Evolutionary conservation across 2,797 vertebrate species (phyloP).

Genomic region (Cyprinodon diabolis): DNA sequence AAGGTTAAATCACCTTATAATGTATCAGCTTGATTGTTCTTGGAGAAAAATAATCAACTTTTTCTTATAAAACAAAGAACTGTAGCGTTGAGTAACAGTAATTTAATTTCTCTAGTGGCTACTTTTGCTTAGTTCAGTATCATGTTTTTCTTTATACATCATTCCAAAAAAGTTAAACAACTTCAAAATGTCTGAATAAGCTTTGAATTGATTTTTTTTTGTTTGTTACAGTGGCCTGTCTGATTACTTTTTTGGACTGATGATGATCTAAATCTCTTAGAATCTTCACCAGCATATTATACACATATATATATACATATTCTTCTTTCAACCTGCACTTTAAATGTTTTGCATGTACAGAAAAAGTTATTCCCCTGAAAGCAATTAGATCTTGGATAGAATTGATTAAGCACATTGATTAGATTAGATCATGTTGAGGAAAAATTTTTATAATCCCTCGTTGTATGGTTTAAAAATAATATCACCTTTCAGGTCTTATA

Average conservation of each 20-base stretch:
- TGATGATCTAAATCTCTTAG: no score
- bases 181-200: no score
- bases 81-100: background rate
- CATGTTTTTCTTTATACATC: background rate
- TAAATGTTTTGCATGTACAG: constrained; percentile 16
- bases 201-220: no score
- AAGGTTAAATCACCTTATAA: background rate
- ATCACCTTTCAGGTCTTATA: constrained; percentile 15
- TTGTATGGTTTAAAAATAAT: constrained; percentile 9
- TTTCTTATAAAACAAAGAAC: background rate
- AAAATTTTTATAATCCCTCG: background rate
- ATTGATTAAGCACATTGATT: constrained; percentile 25
- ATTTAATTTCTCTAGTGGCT: no score
- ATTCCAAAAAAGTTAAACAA: no score
- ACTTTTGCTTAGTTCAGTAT: background rate
- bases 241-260: no score
- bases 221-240: no score
- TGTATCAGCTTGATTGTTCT: background rate
- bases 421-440: constrained; percentile 28
- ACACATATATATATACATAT: no score
- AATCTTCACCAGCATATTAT: no score
- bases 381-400: constrained; percentile 10
- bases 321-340: constrained; percentile 15
- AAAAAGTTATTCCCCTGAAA: constrained; percentile 15
- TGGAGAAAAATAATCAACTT: background rate